phyloP scores from a whole-genome alignment of 2,113 vertebrate genomes.

The Callospermophilus lateralis region DNA sequence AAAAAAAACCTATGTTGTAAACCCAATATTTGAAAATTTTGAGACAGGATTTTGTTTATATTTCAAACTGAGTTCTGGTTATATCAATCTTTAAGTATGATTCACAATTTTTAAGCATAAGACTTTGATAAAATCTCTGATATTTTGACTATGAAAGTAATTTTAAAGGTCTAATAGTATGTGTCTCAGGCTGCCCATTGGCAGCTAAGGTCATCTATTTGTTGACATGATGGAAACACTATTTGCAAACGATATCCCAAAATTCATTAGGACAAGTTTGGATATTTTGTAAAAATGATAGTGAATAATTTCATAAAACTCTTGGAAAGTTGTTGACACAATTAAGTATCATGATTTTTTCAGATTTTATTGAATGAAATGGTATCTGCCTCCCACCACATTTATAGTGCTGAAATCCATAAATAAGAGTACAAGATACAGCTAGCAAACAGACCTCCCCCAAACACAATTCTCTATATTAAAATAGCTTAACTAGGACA shows the following conservation, averaged over 20 bases:
- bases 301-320: not conserved
- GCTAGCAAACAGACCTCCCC: not conserved
- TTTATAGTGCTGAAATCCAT: not conserved
- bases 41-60: not conserved
- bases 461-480: not conserved
- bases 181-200: not conserved
- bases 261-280: not conserved
- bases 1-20: not conserved
- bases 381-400: not conserved
- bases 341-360: not conserved
- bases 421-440: not conserved
- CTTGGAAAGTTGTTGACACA: not conserved
- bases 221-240: not conserved
- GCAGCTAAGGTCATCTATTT: not conserved
- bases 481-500: not conserved
- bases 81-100: not conserved
- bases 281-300: not conserved
- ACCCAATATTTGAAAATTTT: not conserved
- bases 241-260: not conserved
- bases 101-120: not conserved
- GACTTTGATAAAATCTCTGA: not conserved
- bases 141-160: not conserved
- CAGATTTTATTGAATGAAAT: not conserved
- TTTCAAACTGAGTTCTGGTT: not conserved
- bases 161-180: not conserved